Percentiles rank a stretch among this genome's conserved stretches.
Conservation (phyloP, 2,888 invertebrate genomes). For the Fragum whitleyi region DNA sequence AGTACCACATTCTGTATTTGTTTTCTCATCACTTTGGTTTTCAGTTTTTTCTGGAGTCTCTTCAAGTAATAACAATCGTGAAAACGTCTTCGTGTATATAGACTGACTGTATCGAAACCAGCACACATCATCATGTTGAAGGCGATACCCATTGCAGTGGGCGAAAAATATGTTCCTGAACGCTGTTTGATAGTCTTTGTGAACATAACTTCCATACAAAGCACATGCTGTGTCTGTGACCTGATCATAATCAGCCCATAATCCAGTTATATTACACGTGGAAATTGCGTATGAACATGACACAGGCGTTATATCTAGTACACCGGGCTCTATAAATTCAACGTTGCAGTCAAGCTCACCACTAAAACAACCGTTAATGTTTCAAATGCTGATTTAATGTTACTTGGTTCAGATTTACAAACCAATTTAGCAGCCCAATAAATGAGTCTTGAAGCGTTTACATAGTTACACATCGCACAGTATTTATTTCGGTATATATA, state of each 20-base stretch:
- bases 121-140: background rate
- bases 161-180: conserved; percentile 16
- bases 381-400: background rate
- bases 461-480: conserved; percentile 24
- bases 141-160: background rate
- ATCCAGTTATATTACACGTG: conserved; percentile 11
- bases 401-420: background rate
- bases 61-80: background rate
- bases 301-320: too few relatives aligned
- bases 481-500: conserved; percentile 12
- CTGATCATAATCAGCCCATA: conserved; percentile 2
- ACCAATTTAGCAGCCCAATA: conserved; percentile 7
- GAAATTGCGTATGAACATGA: conserved; percentile 5
- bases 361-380: background rate
- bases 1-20: background rate
- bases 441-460: background rate
- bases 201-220: background rate
- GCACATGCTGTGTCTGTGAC: conserved; percentile 16
- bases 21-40: background rate
- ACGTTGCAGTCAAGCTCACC: background rate
- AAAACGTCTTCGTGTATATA: background rate
- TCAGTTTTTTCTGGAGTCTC: background rate
- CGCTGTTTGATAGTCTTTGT: background rate
- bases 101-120: background rate
- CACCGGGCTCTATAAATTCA: background rate